Conservation (phyloP, 2,113 vertebrate species). For the Cynopterus brachyotis region DNA sequence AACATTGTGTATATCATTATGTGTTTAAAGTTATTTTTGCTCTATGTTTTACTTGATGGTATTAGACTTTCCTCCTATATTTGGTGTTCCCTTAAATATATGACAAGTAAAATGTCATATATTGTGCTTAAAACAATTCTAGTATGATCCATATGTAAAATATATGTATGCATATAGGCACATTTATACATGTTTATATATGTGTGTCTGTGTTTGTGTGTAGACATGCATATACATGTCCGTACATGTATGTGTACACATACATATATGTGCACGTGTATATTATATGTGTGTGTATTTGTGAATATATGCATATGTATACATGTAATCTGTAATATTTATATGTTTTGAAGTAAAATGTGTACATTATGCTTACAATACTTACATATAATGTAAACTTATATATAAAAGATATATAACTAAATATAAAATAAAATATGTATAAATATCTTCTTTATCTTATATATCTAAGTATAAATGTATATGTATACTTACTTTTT, state of each 20-base stretch:
- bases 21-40: background rate
- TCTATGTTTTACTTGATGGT: background rate
- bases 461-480: background rate
- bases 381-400: background rate
- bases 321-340: background rate
- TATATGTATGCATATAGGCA: background rate
- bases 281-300: background rate
- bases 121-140: background rate
- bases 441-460: background rate
- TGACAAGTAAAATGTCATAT: background rate
- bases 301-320: background rate
- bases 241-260: background rate
- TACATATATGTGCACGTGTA: background rate
- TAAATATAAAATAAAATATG: background rate
- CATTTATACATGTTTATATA: background rate
- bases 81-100: background rate
- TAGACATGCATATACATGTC: background rate
- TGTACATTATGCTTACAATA: background rate
- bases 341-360: background rate
- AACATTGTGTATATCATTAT: background rate
- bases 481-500: background rate
- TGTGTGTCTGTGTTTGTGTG: too few relatives aligned
- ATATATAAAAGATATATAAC: background rate
- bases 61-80: background rate
- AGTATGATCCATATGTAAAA: background rate